These are phyloP conservation scores for Fukomys damarensis DNA, from an alignment of 2,113 vertebrate genomes.

Conservation along the genomic window DNA sequence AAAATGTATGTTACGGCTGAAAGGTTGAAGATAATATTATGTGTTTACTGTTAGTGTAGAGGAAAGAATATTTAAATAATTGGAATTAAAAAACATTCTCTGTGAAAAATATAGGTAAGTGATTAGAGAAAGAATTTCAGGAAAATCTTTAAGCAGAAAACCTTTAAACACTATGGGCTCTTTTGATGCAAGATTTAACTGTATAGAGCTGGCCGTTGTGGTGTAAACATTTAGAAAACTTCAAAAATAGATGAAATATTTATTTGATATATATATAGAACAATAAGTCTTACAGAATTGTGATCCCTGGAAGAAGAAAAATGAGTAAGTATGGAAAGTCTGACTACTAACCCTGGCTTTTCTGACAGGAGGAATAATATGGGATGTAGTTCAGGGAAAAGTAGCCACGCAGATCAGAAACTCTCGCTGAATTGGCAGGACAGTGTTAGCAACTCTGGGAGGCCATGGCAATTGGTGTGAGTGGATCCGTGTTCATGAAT, in stretches of 20 bases:
- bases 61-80: neutral
- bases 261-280: neutral
- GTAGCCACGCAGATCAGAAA: too few relatives aligned
- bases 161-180: neutral
- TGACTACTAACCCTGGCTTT: neutral
- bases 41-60: conserved; percentile 31
- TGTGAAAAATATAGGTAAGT: neutral
- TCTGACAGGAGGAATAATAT: neutral
- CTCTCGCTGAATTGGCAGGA: neutral
- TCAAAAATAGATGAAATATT: neutral
- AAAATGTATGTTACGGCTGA: neutral
- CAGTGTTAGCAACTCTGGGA: neutral
- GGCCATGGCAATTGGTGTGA: accelerated
- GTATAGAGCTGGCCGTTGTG: neutral
- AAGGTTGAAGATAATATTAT: neutral
- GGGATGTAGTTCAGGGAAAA: accelerated
- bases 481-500: neutral
- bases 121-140: neutral
- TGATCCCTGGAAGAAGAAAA: neutral
- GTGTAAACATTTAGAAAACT: neutral
- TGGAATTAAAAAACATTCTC: neutral
- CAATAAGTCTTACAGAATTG: neutral
- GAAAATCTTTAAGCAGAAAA: neutral
- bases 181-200: neutral
- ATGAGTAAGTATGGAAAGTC: neutral